These are phyloP conservation scores for Stenichneumon culpator DNA, from an alignment of 2,888 invertebrate species.

Conservation along the genomic window DNA sequence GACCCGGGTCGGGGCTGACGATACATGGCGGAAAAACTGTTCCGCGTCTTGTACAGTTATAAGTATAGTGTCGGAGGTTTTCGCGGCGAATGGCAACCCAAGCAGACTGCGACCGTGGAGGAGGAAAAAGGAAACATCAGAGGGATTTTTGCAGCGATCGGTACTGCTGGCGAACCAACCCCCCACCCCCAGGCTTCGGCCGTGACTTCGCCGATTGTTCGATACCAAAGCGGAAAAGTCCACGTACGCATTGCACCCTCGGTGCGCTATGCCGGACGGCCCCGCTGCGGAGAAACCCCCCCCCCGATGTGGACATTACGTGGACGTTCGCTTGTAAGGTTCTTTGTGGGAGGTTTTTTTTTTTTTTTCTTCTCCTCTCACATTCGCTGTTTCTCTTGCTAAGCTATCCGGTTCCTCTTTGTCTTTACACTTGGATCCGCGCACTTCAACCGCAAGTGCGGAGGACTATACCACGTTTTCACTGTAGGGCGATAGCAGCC, in stretches of 20 bases:
- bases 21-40: constrained; percentile 26
- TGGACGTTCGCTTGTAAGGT: constrained; percentile 50
- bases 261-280: constrained; percentile 11
- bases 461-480: constrained; percentile 6
- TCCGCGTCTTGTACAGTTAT: constrained; percentile 43
- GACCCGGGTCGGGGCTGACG: no score
- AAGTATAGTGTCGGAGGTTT: constrained; percentile 3
- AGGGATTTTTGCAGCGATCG: constrained; percentile 29
- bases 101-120: neutral
- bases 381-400: neutral
- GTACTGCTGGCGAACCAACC: neutral
- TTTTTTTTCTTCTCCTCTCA: constrained; percentile 11
- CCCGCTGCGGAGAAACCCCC: neutral
- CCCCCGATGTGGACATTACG: constrained; percentile 55
- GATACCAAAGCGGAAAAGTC: constrained; percentile 56
- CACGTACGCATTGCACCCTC: constrained; percentile 34
- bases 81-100: neutral
- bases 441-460: neutral
- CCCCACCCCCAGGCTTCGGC: neutral
- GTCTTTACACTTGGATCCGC: constrained; percentile 15
- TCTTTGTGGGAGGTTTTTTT: constrained; percentile 10
- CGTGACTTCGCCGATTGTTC: constrained; percentile 44
- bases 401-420: neutral
- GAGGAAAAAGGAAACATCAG: neutral
- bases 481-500: neutral